phyloP scores from a whole-genome alignment of 1,140 invertebrate species.

The Nixonia krombeini region DNA sequence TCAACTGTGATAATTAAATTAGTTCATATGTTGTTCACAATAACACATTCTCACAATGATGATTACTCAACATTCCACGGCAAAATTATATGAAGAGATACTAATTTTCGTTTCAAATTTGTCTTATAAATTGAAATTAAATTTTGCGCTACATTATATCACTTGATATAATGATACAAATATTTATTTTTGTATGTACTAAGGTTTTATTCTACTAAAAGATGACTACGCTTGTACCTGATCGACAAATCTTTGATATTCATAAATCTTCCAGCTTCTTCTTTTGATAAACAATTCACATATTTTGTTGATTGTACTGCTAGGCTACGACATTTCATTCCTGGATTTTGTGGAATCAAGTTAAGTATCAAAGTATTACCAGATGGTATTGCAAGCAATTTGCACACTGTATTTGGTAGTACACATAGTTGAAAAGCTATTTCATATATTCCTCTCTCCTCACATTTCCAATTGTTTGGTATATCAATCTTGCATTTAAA shows the following conservation, averaged over 20 bases:
- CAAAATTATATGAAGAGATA: no score
- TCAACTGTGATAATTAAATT: no score
- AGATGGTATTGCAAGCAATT: constrained; percentile 21
- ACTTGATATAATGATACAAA: no score
- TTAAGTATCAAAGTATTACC: constrained; percentile 30
- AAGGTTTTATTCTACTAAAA: no score
- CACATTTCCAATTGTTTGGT: background rate
- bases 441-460: constrained; percentile 10
- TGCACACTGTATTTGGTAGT: constrained; percentile 18
- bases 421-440: constrained; percentile 14
- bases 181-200: no score
- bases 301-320: constrained; percentile 22
- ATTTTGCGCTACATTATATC: no score
- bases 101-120: no score
- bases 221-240: no score
- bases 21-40: no score
- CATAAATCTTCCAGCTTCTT: constrained; percentile 25
- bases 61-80: no score
- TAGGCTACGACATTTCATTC: constrained; percentile 15
- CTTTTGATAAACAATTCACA: constrained; percentile 21
- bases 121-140: no score
- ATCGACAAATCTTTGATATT: constrained; percentile 37
- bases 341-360: constrained; percentile 15
- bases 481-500: background rate
- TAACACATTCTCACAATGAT: no score